A percentile compares a stretch with the other conserved stretches of the same genome.
These are phyloP conservation scores for Xiphophorus couchianus DNA, from an alignment of 2,113 vertebrate genomes.

Conservation along the genomic window DNA sequence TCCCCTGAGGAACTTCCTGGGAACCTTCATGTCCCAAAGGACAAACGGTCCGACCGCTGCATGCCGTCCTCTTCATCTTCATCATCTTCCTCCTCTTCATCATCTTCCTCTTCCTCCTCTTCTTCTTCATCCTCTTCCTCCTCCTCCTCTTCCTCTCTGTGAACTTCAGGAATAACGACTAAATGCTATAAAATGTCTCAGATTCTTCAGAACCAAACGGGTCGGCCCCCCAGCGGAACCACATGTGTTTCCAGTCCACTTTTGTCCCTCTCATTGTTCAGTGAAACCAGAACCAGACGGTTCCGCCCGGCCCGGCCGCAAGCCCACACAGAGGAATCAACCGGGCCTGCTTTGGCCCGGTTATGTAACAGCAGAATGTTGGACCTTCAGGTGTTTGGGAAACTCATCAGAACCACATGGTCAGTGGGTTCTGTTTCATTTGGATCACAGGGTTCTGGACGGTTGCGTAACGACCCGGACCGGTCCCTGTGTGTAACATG, in stretches of 20 bases:
- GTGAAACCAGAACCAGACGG: conserved; percentile 33
- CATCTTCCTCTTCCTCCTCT: too few species aligned
- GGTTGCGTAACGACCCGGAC: not conserved
- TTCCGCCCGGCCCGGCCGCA: conserved; percentile 12
- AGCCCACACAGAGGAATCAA: conserved; percentile 23
- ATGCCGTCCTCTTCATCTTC: too few species aligned
- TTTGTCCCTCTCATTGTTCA: conserved; percentile 9
- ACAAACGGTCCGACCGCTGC: too few species aligned
- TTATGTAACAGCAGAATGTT: conserved; percentile 18
- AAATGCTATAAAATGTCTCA: not conserved
- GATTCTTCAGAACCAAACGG: not conserved
- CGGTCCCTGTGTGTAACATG: not conserved
- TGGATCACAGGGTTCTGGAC: conserved; percentile 1
- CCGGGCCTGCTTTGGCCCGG: conserved; percentile 24
- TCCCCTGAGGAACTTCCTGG: too few species aligned
- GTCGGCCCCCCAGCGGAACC: conserved; percentile 17
- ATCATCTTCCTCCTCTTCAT: too few species aligned
- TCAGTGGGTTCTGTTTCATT: not conserved
- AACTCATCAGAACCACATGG: conserved; percentile 2
- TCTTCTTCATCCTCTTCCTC: too few species aligned
- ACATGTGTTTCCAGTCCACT: conserved; percentile 42
- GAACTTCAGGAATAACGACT: too few species aligned
- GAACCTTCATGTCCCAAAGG: too few species aligned
- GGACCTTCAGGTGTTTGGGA: not conserved
- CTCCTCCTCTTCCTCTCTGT: too few species aligned